Conservation (phyloP, 2,113 vertebrate genomes). For the Cathartes aura region DNA sequence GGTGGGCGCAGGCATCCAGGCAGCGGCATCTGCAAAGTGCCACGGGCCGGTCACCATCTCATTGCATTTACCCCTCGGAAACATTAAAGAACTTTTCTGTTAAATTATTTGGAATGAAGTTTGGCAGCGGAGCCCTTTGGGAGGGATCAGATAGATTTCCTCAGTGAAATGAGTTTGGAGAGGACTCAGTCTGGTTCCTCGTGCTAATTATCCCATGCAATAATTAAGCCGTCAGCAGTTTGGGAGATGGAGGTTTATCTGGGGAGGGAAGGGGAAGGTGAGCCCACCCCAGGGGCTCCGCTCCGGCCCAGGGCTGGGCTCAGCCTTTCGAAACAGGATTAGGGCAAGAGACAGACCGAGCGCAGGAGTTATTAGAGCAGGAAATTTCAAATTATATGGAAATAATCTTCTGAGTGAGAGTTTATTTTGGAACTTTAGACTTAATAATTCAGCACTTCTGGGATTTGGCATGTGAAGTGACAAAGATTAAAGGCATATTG, state of each 20-base stretch:
- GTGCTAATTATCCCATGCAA: constrained; percentile 57
- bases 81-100: constrained; percentile 25
- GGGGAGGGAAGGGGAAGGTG: constrained; percentile 43
- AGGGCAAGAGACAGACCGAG: constrained; percentile 48
- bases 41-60: neutral
- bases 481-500: constrained; percentile 62
- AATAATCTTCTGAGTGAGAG: constrained; percentile 66
- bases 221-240: constrained; percentile 66
- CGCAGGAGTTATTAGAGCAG: constrained; percentile 71
- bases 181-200: constrained; percentile 36
- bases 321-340: constrained; percentile 45
- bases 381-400: constrained; percentile 74
- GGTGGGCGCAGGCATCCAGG: neutral
- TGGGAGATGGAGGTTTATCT: constrained; percentile 10
- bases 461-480: constrained; percentile 64
- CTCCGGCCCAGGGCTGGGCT: constrained; percentile 5
- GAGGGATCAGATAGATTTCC: constrained; percentile 72
- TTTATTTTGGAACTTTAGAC: constrained; percentile 72
- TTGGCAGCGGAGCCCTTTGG: constrained; percentile 62
- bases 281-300: constrained; percentile 24
- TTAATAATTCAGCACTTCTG: constrained; percentile 73
- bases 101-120: constrained; percentile 62
- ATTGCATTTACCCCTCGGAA: neutral
- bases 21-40: neutral
- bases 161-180: constrained; percentile 66